Evolutionary conservation across 2,888 invertebrate genomes (phyloP), one percentile per base, ranked within the genome.

Genomic region (Nesidiocoris tenuis): DNA sequence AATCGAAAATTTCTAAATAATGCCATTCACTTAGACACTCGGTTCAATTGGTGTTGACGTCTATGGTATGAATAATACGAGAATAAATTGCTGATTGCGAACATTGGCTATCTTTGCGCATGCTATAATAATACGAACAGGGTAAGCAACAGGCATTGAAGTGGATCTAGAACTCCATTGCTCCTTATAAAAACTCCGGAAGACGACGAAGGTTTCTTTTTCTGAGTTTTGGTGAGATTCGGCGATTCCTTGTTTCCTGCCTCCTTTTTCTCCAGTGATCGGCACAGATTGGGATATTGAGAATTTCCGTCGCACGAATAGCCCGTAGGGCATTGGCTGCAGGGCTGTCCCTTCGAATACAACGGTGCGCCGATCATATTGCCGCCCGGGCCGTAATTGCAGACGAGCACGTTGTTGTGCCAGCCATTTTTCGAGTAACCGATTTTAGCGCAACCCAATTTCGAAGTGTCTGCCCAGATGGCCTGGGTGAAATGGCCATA

Each of bases 301-400:
- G 74, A 74, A n/a, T 19, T n/a, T 18, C 3, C 19, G 18, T 23
- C 12, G 39, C 75, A 75, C 39, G 25, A 18, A 12, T 61, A 61
- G 1, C 75, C 75, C 1, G n/a, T 19, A 0, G 68, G 68, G 19
- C 75, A 75, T 16, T 18, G 12, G 0, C 54, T 22, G 56, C 75
- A 61, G 1, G 65, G 18, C 5, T 55, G 54, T 12, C 75, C 77
- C 18, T 1, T n/a, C 17, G 17, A n/a, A 75, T 77, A 77, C 16
- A 77, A 54, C 12, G 23, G 19, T 17, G 23, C 17, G 12, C 24
- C 24, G 0, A 39, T 0, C 0, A 61, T 5, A 24, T 75, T 75
- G 1, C 77, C 77, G 0, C 25, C 56, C 9, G 71, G 65, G 0
- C 71, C 75, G 61, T 77, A 77, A 55, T 77, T 75, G 70, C 77